phyloP scores from a whole-genome alignment of 2,113 vertebrate species.

The Charadrius vociferus region DNA sequence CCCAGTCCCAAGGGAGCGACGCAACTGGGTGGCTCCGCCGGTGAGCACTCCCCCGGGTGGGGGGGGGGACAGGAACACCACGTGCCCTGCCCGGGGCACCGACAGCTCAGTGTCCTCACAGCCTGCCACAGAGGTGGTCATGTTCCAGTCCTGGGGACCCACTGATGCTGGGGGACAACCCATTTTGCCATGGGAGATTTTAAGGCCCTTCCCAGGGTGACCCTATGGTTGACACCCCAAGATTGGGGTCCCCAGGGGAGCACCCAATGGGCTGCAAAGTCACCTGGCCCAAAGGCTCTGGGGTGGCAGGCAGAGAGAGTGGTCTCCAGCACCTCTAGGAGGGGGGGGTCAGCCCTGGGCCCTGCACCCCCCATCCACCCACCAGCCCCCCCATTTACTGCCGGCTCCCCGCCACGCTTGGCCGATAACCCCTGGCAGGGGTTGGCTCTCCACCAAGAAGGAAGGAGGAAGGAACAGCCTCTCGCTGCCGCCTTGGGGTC shows the following conservation, averaged over 20 bases:
- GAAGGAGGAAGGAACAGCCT: slow-evolving; percentile 50
- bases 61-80: background rate
- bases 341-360: background rate
- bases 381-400: background rate
- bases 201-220: background rate
- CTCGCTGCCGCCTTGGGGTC: background rate
- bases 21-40: background rate
- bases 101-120: background rate
- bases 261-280: fast-evolving
- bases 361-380: background rate
- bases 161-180: no score
- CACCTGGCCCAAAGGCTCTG: background rate
- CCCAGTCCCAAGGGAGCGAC: background rate
- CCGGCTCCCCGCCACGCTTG: background rate
- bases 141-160: background rate
- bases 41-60: background rate
- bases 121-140: background rate
- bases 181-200: background rate
- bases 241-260: background rate
- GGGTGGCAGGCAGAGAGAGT: background rate
- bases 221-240: background rate
- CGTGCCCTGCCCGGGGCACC: background rate
- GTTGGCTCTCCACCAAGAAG: background rate
- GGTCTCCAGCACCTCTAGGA: background rate
- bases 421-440: background rate